These are phyloP conservation scores for Trochalopteron elliotii DNA, from an alignment of 2,113 vertebrate species.

Conservation along the genomic window DNA sequence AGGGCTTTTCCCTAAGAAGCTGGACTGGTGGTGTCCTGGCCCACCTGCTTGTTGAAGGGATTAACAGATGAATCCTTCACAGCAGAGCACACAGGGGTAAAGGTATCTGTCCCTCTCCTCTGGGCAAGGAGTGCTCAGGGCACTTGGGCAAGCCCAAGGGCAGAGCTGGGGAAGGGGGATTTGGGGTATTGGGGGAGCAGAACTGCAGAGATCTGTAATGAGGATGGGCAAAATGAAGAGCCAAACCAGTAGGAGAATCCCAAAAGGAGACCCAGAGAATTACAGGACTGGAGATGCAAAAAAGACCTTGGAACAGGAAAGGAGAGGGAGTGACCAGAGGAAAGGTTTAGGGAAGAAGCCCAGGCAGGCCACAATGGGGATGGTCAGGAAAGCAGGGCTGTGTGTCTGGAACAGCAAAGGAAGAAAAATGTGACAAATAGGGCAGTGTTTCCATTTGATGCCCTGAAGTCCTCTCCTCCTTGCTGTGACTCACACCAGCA, in stretches of 20 bases:
- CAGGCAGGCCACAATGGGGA: neutral
- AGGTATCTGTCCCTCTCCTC: neutral
- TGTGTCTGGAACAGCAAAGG: neutral
- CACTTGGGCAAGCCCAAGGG: neutral
- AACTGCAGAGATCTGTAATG: neutral
- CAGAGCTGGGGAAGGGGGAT: neutral
- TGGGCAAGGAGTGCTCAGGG: neutral
- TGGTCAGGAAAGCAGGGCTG: neutral
- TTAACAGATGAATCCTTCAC: neutral
- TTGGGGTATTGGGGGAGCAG: neutral
- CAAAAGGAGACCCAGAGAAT: neutral
- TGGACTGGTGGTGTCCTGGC: neutral
- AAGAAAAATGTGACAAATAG: neutral
- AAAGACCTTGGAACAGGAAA: neutral
- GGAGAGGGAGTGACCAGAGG: neutral
- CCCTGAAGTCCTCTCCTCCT: neutral
- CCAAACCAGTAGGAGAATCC: neutral
- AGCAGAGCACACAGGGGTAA: neutral
- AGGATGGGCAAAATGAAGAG: neutral
- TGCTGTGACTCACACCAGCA: neutral
- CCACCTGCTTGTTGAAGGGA: neutral
- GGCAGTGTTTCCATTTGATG: neutral
- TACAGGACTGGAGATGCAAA: neutral
- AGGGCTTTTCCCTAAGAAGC: neutral
- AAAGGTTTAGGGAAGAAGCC: neutral